Base-by-base conservation (phyloP, 2,888 invertebrate species). In the Campoletis raptor region DNA sequence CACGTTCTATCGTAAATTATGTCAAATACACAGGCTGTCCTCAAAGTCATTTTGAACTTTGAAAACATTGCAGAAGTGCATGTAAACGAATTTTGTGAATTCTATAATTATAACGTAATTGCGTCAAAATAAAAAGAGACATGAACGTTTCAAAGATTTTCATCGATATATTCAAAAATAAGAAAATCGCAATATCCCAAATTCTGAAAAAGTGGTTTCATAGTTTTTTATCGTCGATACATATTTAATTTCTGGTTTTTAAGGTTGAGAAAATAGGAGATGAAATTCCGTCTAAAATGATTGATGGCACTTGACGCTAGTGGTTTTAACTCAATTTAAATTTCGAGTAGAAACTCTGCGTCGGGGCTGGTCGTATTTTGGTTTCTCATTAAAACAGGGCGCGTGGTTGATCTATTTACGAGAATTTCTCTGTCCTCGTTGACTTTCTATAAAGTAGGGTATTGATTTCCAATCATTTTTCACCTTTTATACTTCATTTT, bases 1-100 rank as follows among this genome's bases (percentile, higher is more conserved):
- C 83, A 24, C 45, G 69, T 80, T 30, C 69, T 64, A 37, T 66
- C 74, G 45, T 74, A 73, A 79, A 76, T 67, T 37, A 57, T 73
- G 9, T 37, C 61, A 5, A 21, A 70, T 54, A 70, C 36, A 70
- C 36, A 74, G 18, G 69, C 45, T 12, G 30, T 61, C 61, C 61
- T 15, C 30, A 61, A 30, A 61, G 30, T 61, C 30, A 4, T 15
- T 15, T 5, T 4, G 48, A 48, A 30, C 24, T 12, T 57, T 12
- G 9, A 57, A 10, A 57, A 24, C 1, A 12, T 4, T 45, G 15
- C 4, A 4, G 15, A 15, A 15, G 10, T 42, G 15, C n/a, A n/a
- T 45, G 24, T 15, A 37, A 2, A 61, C 30, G 18, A n/a, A 57
- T 57, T 7, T 4, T 57, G 9, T 21, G 21, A 21, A 8, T 54